Conservation (phyloP, 2,113 vertebrate genomes). For the Dermatemys mawii region DNA sequence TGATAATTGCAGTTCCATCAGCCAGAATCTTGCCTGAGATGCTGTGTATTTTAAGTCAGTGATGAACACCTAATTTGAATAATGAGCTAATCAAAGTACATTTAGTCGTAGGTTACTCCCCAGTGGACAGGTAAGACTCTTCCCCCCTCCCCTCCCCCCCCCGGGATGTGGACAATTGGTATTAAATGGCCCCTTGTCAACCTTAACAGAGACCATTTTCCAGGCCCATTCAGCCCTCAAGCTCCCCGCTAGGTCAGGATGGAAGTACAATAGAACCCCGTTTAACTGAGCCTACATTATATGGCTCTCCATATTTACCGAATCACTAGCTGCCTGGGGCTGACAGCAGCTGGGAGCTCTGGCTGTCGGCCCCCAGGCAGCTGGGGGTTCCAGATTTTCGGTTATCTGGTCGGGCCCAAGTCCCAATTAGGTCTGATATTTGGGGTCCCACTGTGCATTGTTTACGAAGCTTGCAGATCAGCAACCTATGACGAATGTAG, state of each 20-base stretch:
- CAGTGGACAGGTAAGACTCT: too few species aligned
- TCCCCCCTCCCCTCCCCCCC: too few species aligned
- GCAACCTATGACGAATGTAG: neutral
- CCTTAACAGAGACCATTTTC: neutral
- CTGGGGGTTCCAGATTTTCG: too few species aligned
- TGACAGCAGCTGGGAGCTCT: too few species aligned
- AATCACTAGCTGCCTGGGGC: too few species aligned
- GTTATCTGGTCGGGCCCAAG: too few species aligned
- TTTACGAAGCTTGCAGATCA: neutral
- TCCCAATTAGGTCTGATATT: too few species aligned
- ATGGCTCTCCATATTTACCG: neutral
- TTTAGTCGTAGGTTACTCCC: neutral
- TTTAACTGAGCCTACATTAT: neutral
- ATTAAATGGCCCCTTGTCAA: too few species aligned
- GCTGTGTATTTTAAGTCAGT: neutral
- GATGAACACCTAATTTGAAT: neutral
- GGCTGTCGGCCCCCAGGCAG: too few species aligned
- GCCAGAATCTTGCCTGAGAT: neutral
- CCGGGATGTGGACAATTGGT: too few species aligned
- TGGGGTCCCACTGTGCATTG: neutral
- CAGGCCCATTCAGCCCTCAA: neutral
- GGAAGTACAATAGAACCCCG: neutral
- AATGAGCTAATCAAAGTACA: neutral
- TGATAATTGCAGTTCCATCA: neutral
- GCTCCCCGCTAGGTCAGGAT: neutral